phyloP scores from a whole-genome alignment of 2,888 invertebrate species.

The Leucania comma region DNA sequence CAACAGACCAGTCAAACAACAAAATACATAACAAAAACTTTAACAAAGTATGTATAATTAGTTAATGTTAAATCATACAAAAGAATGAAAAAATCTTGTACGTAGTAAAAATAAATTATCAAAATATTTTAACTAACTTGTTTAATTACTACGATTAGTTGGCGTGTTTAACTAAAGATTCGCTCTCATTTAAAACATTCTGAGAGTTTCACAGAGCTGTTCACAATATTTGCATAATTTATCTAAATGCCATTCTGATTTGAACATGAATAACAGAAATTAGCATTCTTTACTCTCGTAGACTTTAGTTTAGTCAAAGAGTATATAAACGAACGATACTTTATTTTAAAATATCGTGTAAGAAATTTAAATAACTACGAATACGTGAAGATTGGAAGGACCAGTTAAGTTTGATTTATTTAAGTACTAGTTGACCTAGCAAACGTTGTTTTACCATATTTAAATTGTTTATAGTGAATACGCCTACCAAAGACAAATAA shows the following conservation, averaged over 20 bases:
- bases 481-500: too few relatives aligned
- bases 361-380: too few relatives aligned
- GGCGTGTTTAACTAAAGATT: background rate
- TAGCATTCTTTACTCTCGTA: conserved; percentile 3
- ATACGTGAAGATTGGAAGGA: background rate
- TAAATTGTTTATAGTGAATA: too few relatives aligned
- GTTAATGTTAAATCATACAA: background rate
- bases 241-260: background rate
- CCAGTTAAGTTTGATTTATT: background rate
- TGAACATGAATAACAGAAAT: background rate
- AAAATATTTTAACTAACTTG: background rate
- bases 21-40: too few relatives aligned
- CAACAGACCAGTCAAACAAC: too few relatives aligned
- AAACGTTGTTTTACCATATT: too few relatives aligned
- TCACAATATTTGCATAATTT: conserved; percentile 14
- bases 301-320: background rate
- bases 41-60: too few relatives aligned
- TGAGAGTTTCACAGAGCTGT: background rate
- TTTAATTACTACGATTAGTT: conserved; percentile 19
- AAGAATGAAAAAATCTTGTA: background rate
- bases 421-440: too few relatives aligned
- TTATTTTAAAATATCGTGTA: background rate
- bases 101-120: background rate
- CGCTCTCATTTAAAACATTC: background rate
- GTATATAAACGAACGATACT: background rate